phyloP scores from a whole-genome alignment of 2,113 vertebrate genomes.

The Myxocyprinus asiaticus region DNA sequence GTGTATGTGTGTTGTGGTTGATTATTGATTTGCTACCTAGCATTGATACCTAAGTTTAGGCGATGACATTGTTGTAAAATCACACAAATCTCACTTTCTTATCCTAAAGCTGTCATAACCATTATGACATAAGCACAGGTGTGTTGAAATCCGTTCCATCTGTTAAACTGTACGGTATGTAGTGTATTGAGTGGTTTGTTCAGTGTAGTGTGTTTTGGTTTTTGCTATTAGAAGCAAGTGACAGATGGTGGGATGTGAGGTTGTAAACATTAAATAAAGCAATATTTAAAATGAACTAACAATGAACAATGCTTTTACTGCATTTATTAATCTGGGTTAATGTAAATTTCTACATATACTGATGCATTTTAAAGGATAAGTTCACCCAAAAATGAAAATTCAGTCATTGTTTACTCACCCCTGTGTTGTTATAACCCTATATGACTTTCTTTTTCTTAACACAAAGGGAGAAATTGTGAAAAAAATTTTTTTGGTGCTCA shows the following conservation, averaged over 20 bases:
- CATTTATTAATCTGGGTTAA: too few species aligned
- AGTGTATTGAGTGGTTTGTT: not conserved
- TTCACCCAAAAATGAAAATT: too few species aligned
- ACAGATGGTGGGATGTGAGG: slow-evolving; percentile 15
- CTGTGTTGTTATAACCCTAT: too few species aligned
- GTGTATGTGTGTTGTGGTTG: slow-evolving; percentile 16
- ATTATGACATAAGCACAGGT: not conserved
- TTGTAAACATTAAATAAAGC: not conserved
- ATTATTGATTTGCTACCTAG: not conserved
- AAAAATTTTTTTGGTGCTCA: too few species aligned
- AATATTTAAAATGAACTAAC: too few species aligned
- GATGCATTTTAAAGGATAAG: too few species aligned
- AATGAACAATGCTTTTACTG: too few species aligned
- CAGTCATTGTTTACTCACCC: too few species aligned
- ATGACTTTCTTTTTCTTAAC: too few species aligned
- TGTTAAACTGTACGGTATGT: not conserved
- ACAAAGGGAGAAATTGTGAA: too few species aligned
- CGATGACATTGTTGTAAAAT: slow-evolving; percentile 39
- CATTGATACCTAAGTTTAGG: slow-evolving; percentile 33
- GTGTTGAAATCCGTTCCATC: slow-evolving; percentile 11
- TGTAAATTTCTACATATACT: too few species aligned
- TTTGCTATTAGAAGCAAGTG: not conserved
- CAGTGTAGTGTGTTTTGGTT: not conserved
- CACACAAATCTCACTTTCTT: not conserved
- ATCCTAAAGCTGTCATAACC: not conserved